A percentile compares a stretch with the other conserved stretches of the same genome.
phyloP scores from a whole-genome alignment of 2,113 vertebrate genomes.

The Pollachius pollachius region DNA sequence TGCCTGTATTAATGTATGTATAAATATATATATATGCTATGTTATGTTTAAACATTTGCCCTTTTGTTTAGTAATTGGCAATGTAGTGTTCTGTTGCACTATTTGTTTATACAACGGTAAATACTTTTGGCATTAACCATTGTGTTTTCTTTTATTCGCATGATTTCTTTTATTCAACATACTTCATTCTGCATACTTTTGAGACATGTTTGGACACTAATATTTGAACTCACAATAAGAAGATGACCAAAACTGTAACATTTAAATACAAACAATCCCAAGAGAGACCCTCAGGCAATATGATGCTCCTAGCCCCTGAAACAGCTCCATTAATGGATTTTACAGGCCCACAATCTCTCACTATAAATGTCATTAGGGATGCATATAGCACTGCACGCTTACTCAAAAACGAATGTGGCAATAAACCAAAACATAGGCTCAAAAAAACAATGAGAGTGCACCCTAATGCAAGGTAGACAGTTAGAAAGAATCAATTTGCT shows the following conservation, averaged over 20 bases:
- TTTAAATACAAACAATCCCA: background rate
- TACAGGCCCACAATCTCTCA: slow-evolving; percentile 54
- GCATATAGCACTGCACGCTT: slow-evolving; percentile 39
- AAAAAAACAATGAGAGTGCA: slow-evolving; percentile 26
- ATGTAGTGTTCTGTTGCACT: too few species aligned
- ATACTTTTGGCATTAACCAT: too few species aligned
- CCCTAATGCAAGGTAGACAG: slow-evolving; percentile 16
- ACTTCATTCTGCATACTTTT: too few species aligned
- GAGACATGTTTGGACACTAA: too few species aligned
- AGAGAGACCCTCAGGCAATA: slow-evolving; percentile 37
- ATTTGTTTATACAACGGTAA: too few species aligned
- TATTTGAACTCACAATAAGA: too few species aligned
- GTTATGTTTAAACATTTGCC: too few species aligned
- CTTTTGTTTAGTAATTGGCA: too few species aligned
- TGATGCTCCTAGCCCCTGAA: slow-evolving; percentile 41
- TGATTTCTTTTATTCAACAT: too few species aligned
- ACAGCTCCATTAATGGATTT: slow-evolving; percentile 60
- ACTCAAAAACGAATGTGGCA: slow-evolving; percentile 30
- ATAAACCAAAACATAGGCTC: slow-evolving; percentile 16
- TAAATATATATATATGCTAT: slow-evolving; percentile 1
- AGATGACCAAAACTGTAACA: too few species aligned
- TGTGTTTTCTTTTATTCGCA: too few species aligned
- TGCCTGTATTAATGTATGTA: background rate
- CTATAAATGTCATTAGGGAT: slow-evolving; percentile 48
- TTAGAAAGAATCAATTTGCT: slow-evolving; percentile 49